These are phyloP conservation scores for Yponomeuta evonymella DNA, from an alignment of 2,888 invertebrate genomes.

Conservation along the genomic window DNA sequence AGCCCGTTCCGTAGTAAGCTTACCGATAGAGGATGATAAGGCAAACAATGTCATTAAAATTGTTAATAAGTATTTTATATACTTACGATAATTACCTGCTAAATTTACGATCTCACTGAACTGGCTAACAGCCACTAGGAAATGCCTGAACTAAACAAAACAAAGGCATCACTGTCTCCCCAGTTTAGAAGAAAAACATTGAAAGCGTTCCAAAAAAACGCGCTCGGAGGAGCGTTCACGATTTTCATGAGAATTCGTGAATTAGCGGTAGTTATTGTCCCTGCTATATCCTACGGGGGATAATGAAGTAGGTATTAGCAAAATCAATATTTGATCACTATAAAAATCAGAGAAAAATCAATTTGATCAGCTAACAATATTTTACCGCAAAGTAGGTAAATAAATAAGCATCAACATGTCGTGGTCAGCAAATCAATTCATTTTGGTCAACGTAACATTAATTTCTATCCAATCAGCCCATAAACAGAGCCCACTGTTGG, in stretches of 20 bases:
- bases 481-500: too few species aligned
- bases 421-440: too few species aligned
- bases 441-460: too few species aligned
- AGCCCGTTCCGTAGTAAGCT: too few species aligned
- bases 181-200: not conserved
- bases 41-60: too few species aligned
- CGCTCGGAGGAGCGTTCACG: not conserved
- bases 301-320: not conserved
- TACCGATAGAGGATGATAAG: too few species aligned
- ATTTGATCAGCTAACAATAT: too few species aligned
- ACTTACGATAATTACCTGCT: not conserved
- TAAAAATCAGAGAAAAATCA: too few species aligned
- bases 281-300: not conserved
- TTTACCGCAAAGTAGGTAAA: too few species aligned
- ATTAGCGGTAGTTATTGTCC: not conserved
- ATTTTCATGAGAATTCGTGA: not conserved
- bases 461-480: too few species aligned
- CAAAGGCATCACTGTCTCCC: not conserved
- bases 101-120: not conserved
- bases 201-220: not conserved
- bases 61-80: not conserved
- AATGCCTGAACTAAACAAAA: not conserved
- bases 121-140: not conserved
- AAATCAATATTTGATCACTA: too few species aligned
- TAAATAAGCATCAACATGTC: too few species aligned